Conservation (phyloP, 1,140 invertebrate genomes). For the Drosophila lacertosa region DNA sequence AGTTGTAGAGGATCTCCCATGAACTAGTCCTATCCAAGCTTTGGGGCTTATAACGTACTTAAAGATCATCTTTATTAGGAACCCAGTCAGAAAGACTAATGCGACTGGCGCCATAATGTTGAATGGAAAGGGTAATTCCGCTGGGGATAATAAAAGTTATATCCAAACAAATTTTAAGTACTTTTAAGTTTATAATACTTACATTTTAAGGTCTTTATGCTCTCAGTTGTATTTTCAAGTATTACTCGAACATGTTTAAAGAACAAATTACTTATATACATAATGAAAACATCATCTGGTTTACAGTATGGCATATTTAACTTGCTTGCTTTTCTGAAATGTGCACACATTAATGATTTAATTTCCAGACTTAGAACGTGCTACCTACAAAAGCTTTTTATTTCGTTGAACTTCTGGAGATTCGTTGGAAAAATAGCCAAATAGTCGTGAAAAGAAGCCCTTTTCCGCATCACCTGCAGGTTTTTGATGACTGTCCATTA, state of each 20-base stretch:
- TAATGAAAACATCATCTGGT: constrained; percentile 70
- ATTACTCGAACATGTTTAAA: constrained; percentile 62
- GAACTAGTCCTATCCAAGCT: constrained; percentile 52
- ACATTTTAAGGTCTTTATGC: constrained; percentile 46
- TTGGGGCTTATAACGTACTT: constrained; percentile 73
- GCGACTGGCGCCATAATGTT: constrained; percentile 47
- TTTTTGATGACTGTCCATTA: constrained; percentile 48
- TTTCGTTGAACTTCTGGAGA: constrained; percentile 25
- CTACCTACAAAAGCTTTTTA: constrained; percentile 42
- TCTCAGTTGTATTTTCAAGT: constrained; percentile 51
- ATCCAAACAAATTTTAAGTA: background rate
- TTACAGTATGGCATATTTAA: constrained; percentile 55
- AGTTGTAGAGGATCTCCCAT: background rate
- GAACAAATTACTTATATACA: constrained; percentile 67
- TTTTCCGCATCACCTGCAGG: background rate
- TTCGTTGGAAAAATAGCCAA: constrained; percentile 10
- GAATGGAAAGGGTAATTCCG: constrained; percentile 56
- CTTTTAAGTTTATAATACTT: constrained; percentile 5
- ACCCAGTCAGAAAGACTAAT: constrained; percentile 55
- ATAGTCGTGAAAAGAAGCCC: constrained; percentile 23
- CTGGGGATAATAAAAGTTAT: constrained; percentile 21
- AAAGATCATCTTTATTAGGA: constrained; percentile 65
- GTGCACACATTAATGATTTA: background rate
- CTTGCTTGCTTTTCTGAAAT: constrained; percentile 62
- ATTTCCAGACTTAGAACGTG: background rate